Evolutionary conservation across 2,113 vertebrate genomes (phyloP).

Genomic region (Limanda limanda): DNA sequence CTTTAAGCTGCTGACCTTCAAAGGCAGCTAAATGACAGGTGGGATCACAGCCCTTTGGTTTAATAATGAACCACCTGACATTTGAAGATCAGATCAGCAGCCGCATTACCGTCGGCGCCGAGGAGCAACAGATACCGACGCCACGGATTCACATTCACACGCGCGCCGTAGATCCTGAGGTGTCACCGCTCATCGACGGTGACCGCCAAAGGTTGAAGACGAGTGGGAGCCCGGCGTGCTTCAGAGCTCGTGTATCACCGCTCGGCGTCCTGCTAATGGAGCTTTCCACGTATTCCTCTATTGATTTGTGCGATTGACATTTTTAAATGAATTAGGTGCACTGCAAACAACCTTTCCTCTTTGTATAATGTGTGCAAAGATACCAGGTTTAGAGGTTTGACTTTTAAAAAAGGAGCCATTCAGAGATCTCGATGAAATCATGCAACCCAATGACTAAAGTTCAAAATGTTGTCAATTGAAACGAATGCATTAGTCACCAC

Average conservation of each 20-base stretch:
- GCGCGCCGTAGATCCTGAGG: neutral
- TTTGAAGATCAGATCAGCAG: constrained; percentile 68
- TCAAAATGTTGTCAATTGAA: neutral
- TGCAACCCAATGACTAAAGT: too few species aligned
- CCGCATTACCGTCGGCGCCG: constrained; percentile 39
- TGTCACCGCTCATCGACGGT: neutral
- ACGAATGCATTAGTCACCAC: neutral
- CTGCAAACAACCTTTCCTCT: neutral
- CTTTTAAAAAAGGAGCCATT: neutral
- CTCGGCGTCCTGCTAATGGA: neutral
- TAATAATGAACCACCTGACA: constrained; percentile 73
- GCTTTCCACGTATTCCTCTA: neutral
- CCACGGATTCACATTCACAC: neutral
- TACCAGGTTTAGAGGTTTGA: neutral
- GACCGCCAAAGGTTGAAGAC: neutral
- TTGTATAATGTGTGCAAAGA: neutral
- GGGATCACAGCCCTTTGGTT: constrained; percentile 48
- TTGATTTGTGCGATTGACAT: constrained; percentile 15
- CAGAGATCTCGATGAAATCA: neutral
- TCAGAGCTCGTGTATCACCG: neutral
- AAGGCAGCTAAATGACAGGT: constrained; percentile 61
- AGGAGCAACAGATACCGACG: constrained; percentile 29
- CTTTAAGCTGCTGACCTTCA: constrained; percentile 73
- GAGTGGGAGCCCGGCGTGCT: neutral
- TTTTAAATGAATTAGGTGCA: neutral